phyloP scores from a whole-genome alignment of 2,113 vertebrate genomes.

The Antigone vipio region DNA sequence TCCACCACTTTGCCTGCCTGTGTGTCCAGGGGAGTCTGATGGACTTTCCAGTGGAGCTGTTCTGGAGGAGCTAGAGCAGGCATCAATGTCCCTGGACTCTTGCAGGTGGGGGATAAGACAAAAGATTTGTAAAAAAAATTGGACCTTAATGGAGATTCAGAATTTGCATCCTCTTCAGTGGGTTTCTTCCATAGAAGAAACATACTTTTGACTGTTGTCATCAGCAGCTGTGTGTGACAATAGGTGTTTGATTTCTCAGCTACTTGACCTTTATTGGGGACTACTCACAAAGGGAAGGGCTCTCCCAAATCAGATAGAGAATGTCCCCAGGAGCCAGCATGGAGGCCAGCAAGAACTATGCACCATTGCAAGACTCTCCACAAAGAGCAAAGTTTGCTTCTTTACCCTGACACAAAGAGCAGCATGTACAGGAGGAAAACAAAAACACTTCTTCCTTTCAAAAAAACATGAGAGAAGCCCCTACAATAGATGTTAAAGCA shows the following conservation, averaged over 20 bases:
- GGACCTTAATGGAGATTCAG: neutral
- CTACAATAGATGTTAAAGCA: neutral
- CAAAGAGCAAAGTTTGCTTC: neutral
- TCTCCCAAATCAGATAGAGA: neutral
- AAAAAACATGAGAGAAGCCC: neutral
- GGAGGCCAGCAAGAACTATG: neutral
- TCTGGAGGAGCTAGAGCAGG: neutral
- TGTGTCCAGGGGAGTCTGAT: neutral
- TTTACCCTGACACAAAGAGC: neutral
- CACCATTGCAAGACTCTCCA: neutral
- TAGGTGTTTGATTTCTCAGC: neutral
- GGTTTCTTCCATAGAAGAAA: neutral
- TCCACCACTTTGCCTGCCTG: neutral
- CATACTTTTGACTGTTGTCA: neutral
- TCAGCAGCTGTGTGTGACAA: neutral
- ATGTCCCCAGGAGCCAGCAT: neutral
- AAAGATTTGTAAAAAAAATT: neutral
- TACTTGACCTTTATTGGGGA: neutral
- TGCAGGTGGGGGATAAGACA: neutral
- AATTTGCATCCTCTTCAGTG: neutral
- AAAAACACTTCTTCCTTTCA: neutral
- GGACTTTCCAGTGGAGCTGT: neutral
- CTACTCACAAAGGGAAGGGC: neutral
- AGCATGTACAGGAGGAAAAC: neutral
- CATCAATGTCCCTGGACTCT: neutral